Base-by-base conservation (phyloP, 2,888 invertebrate species). In the Neria commutata region DNA sequence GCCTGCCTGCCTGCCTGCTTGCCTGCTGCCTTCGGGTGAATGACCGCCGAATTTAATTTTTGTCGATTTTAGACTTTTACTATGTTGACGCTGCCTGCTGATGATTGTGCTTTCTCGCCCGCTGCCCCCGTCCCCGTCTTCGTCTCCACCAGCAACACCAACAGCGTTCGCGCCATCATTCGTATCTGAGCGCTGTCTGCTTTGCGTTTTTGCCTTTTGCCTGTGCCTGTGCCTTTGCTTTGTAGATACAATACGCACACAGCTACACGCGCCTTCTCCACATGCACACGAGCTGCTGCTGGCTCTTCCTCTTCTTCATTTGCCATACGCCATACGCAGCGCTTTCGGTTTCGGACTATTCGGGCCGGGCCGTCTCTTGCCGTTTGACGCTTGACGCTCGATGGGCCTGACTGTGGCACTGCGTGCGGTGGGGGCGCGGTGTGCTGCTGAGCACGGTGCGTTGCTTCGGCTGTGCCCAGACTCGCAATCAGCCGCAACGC, bases 31-130 rank as follows among this genome's bases (percentile, higher is more conserved):
- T 65, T 61, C 66, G 77, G 75, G 79, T 79, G 76, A 79, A 79
- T 79, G 79, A 79, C 79, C 79, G 76, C 79, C 79, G 76, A 79
- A 78, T 72, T 68, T 70, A 69, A 69, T 74, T 77, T 70, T 75
- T 76, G 70, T 76, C 72, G 71, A 74, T 77, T 77, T 78, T 74
- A 76, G 76, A 77, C 76, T 78, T 77, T 77, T 77, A 75, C 78
- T 78, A 78, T 74, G 76, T 70, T 63, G 72, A 69, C 68, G 70
- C 53, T 55, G 56, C 14, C 33, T 16, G 54, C 61, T 49, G 67
- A 25, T 58, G 57, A 55, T 58, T 67, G 63, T 61, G 57, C 57
- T 70, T 46, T 42, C 21, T 52, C 5, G 40, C 34, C 40, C 40
- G 10, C 4, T 16, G 29, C 29, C 11, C 6, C 29, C 29, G 29